Base-by-base conservation (phyloP, 2,113 vertebrate species). In the Oriolus oriolus region DNA sequence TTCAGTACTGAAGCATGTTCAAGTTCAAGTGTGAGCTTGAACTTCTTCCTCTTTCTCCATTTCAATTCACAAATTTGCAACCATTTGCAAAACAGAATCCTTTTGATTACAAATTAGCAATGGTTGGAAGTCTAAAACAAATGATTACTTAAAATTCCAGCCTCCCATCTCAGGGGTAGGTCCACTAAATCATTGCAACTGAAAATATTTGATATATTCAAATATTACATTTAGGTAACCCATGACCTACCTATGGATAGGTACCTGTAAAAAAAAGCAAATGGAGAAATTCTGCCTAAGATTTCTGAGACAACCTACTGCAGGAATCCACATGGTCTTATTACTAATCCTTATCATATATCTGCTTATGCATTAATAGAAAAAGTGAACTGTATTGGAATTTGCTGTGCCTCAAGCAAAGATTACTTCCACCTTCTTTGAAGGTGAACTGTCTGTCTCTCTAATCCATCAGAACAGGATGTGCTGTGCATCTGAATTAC, bases 361-460 rank as follows among this genome's bases (percentile, higher is more conserved):
- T 80, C 95, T 90, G 71, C n/a, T 95, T 95, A 92, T 73, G 23
- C 83, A 53, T 93, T 96, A 94, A 50, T 26, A 71, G 65, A 76
- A 47, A 70, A 80, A 87, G 53, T 93, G 93, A 91, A 83, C 44
- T 93, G 39, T 53, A 77, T 44, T 79, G 89, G 59, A 94, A 93
- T 95, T 82, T 91, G 56, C 70, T 93, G 35, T 90, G 83, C 94
- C 96, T 95, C 50, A 74, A 97, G 95, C 88, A 78, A 77, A 96
- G 91, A 94, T 97, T 96, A 86, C 74, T 96, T 93, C 56, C 20
- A 84, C 94, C 85, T 96, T 94, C 84, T 97, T 96, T 96, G 87
- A 96, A 96, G 82, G 95, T 94, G 88, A 45, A 57, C 79, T 70
- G 39, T 97, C 79, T 97, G 0, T 93, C 71, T 89, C 47, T 49